Base-by-base conservation (phyloP, 1,140 invertebrate genomes). In the Protaetia brevitarsis region DNA sequence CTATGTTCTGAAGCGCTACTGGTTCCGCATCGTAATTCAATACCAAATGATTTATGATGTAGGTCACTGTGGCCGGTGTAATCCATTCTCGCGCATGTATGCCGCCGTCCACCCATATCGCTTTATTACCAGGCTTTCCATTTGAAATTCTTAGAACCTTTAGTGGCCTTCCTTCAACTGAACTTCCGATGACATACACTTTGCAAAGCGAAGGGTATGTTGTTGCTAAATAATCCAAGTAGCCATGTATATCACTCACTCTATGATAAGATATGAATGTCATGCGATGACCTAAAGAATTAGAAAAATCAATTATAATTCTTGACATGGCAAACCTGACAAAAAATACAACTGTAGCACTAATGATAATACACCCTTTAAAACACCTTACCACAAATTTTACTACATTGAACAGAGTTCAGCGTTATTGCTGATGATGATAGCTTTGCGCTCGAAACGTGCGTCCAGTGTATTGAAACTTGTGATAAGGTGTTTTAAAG, bases 71-170 rank as follows among this genome's bases (percentile, higher is more conserved):
- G 0, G 94, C 92, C 2, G 92, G 89, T 51, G 92, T 88, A 64
- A 97, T 94, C 94, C 95, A 97, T 81, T 97, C 94, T 29, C 94
- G 79, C 0, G 93, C 94, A 73, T 97, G 95, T 72, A 95, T 93
- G 10, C 93, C 93, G 79, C 84, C 83, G 73, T 88, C 87, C 56
- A 86, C 82, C 79, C 86, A 88, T n/a, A 86, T 77, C 1, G 84
- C 84, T 65, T 85, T 84, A 72, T 88, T 88, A 3, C 75, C 78
- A 19, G 80, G 66, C 37, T 85, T 82, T 11, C 85, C 85, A 73
- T 87, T 81, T 1, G 88, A 90, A 30, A 91, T 89, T 65, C 87
- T 84, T 27, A 87, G 77, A 11, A 91, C 77, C 78, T 88, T 90
- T 1, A 95, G 78, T 1, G 89, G 86, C 45, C 89, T 81, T 37